Evolutionary conservation across 2,113 vertebrate genomes (phyloP).

Genomic region (Dinomys branickii): DNA sequence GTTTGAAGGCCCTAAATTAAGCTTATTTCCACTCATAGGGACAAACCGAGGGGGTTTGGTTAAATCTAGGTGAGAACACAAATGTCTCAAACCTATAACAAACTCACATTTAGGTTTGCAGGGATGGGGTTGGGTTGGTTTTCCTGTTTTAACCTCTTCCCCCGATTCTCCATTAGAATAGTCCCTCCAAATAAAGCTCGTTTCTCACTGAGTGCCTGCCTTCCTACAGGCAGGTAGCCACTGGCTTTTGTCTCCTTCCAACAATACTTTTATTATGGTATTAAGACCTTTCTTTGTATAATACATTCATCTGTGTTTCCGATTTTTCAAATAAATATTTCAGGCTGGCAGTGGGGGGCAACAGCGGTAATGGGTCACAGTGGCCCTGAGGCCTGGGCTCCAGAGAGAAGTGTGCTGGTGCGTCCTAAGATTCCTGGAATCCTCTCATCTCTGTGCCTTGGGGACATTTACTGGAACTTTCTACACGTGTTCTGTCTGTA

Average conservation of each 20-base stretch:
- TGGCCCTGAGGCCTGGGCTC: neutral
- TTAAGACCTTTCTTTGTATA: conserved; percentile 80
- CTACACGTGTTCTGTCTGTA: neutral
- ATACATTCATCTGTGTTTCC: conserved; percentile 79
- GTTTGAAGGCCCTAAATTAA: conserved; percentile 74
- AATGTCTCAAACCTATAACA: neutral
- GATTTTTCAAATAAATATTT: conserved; percentile 89
- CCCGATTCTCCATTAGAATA: neutral
- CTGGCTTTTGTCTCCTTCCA: conserved; percentile 59
- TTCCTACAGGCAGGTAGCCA: conserved; percentile 62
- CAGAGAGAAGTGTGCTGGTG: neutral
- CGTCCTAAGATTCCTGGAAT: neutral
- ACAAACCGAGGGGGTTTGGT: conserved; percentile 30
- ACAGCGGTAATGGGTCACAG: neutral
- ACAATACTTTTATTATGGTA: conserved; percentile 69
- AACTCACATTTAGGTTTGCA: conserved; percentile 22
- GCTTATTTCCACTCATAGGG: conserved; percentile 56
- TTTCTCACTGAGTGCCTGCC: conserved; percentile 68
- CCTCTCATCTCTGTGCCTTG: neutral
- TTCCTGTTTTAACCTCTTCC: conserved; percentile 61
- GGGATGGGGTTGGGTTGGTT: conserved; percentile 46
- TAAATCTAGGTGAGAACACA: neutral
- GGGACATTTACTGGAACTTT: neutral
- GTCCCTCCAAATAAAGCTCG: conserved; percentile 52
- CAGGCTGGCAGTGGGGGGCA: conserved; percentile 67